phyloP scores from a whole-genome alignment of 2,888 invertebrate genomes.

The Andrena bucephala region DNA sequence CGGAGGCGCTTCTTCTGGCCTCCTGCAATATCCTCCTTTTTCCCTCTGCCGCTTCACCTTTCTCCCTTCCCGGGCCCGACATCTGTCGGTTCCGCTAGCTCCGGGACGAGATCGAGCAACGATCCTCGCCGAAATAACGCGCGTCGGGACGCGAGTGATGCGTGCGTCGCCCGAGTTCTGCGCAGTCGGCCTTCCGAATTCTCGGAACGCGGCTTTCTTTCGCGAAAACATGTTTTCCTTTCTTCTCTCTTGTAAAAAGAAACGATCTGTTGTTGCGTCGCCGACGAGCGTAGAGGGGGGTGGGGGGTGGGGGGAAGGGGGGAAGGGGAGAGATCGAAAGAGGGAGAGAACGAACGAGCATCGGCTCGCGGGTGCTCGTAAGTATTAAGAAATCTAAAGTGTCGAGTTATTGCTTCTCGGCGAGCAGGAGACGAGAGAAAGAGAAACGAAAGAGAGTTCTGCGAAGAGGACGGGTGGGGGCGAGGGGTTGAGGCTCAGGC shows the following conservation, averaged over 20 bases:
- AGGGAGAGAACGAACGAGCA: not conserved
- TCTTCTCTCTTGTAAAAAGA: not conserved
- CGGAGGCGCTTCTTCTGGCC: constrained; percentile 39
- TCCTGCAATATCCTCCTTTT: constrained; percentile 34
- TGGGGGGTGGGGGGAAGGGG: no score
- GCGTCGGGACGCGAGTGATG: constrained; percentile 27
- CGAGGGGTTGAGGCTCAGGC: constrained; percentile 72
- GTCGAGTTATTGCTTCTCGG: constrained; percentile 45
- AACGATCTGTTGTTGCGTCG: not conserved
- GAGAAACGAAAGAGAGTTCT: constrained; percentile 60
- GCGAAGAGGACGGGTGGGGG: constrained; percentile 63
- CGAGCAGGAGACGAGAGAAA: constrained; percentile 30
- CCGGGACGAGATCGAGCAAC: constrained; percentile 39
- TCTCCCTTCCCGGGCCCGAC: constrained; percentile 43
- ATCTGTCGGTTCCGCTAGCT: constrained; percentile 62
- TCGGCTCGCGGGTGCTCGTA: not conserved
- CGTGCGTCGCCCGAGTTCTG: not conserved
- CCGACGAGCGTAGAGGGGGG: not conserved
- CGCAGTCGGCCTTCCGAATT: not conserved
- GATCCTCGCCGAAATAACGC: constrained; percentile 33
- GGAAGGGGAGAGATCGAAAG: no score
- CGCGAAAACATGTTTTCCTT: constrained; percentile 29
- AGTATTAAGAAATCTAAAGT: constrained; percentile 50
- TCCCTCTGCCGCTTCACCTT: constrained; percentile 25
- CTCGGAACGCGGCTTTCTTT: not conserved